These are phyloP conservation scores for Drosophila rufa DNA, from an alignment of 1,140 invertebrate genomes.

Conservation along the genomic window DNA sequence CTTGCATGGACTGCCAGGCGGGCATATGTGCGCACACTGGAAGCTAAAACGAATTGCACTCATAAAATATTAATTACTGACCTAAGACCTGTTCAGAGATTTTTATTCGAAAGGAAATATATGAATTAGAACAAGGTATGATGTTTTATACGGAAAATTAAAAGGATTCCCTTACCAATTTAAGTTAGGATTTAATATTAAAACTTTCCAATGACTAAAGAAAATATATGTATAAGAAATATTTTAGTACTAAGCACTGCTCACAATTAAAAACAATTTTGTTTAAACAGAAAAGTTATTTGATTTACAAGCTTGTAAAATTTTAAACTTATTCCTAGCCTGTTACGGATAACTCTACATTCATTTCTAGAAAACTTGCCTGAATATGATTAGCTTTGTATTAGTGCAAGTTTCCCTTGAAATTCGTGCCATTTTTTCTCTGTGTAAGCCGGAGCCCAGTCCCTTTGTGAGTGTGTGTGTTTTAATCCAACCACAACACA, in stretches of 20 bases:
- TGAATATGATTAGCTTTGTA: neutral
- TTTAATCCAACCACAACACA: constrained; percentile 67
- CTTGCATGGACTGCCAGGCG: constrained; percentile 45
- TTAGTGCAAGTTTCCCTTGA: neutral
- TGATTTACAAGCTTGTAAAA: too few relatives aligned
- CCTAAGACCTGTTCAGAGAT: neutral
- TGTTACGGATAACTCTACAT: too few relatives aligned
- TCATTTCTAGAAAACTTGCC: too few relatives aligned
- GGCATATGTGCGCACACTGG: constrained; percentile 12
- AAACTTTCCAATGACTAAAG: too few relatives aligned
- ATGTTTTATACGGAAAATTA: too few relatives aligned
- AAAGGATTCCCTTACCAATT: too few relatives aligned
- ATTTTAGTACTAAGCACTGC: too few relatives aligned
- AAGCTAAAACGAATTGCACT: neutral
- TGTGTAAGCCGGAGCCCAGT: neutral
- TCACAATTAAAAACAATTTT: too few relatives aligned
- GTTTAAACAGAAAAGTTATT: too few relatives aligned
- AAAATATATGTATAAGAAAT: too few relatives aligned
- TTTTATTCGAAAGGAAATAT: neutral
- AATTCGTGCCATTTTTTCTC: neutral
- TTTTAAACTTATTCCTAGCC: too few relatives aligned
- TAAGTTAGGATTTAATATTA: too few relatives aligned
- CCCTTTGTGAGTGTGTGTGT: constrained; percentile 28
- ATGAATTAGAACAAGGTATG: neutral
- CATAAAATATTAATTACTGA: neutral